A percentile compares a stretch with the other conserved stretches of the same genome.
Conservation (phyloP, 2,113 vertebrate species). For the Heteronetta atricapilla region DNA sequence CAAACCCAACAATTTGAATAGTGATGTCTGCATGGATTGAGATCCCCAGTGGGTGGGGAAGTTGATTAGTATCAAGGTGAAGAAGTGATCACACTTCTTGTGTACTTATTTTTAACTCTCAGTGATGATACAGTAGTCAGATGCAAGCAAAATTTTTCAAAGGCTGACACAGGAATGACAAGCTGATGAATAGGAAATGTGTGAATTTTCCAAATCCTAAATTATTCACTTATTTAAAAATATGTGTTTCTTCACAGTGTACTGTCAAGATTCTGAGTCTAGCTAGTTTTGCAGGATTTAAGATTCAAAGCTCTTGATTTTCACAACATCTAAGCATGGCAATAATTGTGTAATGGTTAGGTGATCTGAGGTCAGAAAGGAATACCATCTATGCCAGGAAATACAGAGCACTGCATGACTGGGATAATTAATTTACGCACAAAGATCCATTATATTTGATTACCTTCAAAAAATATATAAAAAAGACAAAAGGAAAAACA, state of each 20-base stretch:
- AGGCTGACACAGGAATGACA: constrained; percentile 18
- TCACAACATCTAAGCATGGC: not conserved
- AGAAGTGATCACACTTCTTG: not conserved
- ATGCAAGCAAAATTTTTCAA: not conserved
- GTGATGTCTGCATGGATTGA: not conserved
- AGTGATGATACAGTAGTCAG: not conserved
- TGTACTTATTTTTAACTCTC: constrained; percentile 24
- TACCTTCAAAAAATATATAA: not conserved
- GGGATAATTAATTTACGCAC: not conserved
- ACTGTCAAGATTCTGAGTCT: not conserved
- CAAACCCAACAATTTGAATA: not conserved
- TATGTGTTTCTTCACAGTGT: not conserved
- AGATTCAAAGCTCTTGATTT: not conserved
- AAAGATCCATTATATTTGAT: not conserved
- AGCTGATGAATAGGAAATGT: constrained; percentile 23
- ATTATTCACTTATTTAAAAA: constrained; percentile 8
- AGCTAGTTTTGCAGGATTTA: not conserved
- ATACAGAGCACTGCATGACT: not conserved
- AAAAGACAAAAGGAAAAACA: too few relatives aligned
- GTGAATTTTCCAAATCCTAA: not conserved
- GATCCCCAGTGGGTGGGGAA: not conserved
- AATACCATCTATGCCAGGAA: not conserved
- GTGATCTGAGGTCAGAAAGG: not conserved
- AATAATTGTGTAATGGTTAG: not conserved
- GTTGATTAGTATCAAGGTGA: not conserved